Evolutionary conservation across 2,888 invertebrate genomes (phyloP), one percentile per base, ranked within the genome.

Genomic region (Stegophylla sp.): DNA sequence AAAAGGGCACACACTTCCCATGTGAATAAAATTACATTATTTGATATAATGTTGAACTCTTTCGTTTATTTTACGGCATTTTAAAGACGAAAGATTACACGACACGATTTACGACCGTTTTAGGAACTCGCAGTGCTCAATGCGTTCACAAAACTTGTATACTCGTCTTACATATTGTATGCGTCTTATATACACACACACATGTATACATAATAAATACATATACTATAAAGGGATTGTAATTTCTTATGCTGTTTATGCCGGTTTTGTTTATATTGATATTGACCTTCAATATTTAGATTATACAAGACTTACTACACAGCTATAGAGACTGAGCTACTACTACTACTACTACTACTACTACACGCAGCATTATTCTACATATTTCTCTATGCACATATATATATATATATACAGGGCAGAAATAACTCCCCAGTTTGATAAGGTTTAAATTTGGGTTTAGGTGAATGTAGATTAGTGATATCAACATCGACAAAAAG

Each of bases 211-310:
- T 34, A 34, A 34, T 7, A 34, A 5, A 34, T 34, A 34, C 3
- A 45, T 45, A 45, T 15, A 15, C 2, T 7, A 20, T n/a, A 53
- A 53, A 23, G 1, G 28, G 53, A 23, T 20, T 13, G n/a, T n/a
- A n/a, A 43, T 63, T 34, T 23, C 17, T 51, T 23, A 34, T 63
- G 48, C 51, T 48, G 63, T 63, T 48, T 0, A 5, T 5, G 23
- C 3, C 28, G 23, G 34, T 20, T 63, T 34, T 48, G 63, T 74
- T 45, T 13, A 61, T 20, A 48, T 74, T 63, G 51, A 63, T 48
- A 20, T 12, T 1, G 34, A 20, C 34, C 23, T 63, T 74, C 23
- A 63, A 64, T 17, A 20, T 51, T 34, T 12, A 51, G 23, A 34
- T 63, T 45, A 23, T 13, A 43, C 0, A n/a, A 26, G 26, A 28